A percentile compares a stretch with the other conserved stretches of the same genome.
Conservation (phyloP, 2,888 invertebrate genomes). For the Scelioninae gen. 2 region DNA sequence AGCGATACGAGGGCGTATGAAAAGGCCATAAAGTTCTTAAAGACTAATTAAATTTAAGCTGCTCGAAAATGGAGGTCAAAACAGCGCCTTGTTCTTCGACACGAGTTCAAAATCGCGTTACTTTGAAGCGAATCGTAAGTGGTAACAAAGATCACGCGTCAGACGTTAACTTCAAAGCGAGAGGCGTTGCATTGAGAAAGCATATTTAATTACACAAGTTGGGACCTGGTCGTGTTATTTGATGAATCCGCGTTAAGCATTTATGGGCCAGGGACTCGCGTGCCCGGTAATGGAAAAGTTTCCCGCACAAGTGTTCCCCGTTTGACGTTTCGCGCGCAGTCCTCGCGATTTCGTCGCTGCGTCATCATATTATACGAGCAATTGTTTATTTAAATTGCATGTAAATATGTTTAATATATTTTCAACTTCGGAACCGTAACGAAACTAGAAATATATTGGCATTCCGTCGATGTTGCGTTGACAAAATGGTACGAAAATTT, state of each 20-base stretch:
- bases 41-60: background rate
- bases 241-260: constrained; percentile 26
- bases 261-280: constrained; percentile 2
- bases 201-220: constrained; percentile 48
- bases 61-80: constrained; percentile 23
- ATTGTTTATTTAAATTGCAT: too few relatives aligned
- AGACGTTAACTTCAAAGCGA: constrained; percentile 41
- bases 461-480: too few relatives aligned
- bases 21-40: too few relatives aligned
- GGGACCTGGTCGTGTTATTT: constrained; percentile 37
- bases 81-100: background rate
- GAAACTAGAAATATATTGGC: too few relatives aligned
- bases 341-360: background rate
- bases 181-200: constrained; percentile 32
- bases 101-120: constrained; percentile 28
- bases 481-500: too few relatives aligned
- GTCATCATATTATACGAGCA: too few relatives aligned
- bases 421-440: too few relatives aligned
- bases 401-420: too few relatives aligned
- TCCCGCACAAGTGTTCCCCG: constrained; percentile 27
- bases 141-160: constrained; percentile 47
- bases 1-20: too few relatives aligned
- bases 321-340: constrained; percentile 6
- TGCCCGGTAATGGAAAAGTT: constrained; percentile 21
- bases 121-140: constrained; percentile 29